These are phyloP conservation scores for Podarcis cretensis DNA, from an alignment of 2,113 vertebrate genomes.

Conservation along the genomic window DNA sequence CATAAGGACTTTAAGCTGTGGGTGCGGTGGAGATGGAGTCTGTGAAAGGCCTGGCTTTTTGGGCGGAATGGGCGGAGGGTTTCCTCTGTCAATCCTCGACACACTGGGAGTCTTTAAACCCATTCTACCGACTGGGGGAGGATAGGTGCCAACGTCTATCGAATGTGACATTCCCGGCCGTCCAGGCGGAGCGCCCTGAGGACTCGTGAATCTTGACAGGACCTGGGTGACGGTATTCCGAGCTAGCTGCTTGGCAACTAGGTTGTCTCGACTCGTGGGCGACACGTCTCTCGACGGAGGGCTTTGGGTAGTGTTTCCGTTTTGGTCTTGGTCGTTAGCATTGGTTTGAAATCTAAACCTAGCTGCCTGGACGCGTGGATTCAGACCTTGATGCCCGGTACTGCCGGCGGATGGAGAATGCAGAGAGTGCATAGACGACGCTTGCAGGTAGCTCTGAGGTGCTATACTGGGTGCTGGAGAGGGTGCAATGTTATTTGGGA, in stretches of 20 bases:
- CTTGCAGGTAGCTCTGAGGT: constrained; percentile 64
- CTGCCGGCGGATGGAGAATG: constrained; percentile 78
- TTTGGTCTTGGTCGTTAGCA: constrained; percentile 93
- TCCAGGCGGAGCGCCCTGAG: constrained; percentile 75
- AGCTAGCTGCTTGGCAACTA: constrained; percentile 93
- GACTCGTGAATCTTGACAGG: constrained; percentile 94
- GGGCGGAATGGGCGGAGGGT: constrained; percentile 97
- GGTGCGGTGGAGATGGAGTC: constrained; percentile 93
- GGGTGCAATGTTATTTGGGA: constrained; percentile 54
- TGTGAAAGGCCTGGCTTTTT: constrained; percentile 99
- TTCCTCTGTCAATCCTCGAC: constrained; percentile 93
- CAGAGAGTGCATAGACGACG: constrained; percentile 71
- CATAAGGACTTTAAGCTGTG: constrained; percentile 89
- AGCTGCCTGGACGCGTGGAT: constrained; percentile 92
- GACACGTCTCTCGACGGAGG: constrained; percentile 92
- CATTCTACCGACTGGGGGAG: constrained; percentile 73
- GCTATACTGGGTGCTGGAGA: constrained; percentile 49
- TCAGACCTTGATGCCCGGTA: constrained; percentile 83
- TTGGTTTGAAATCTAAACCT: constrained; percentile 93
- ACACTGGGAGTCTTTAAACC: constrained; percentile 88
- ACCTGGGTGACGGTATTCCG: constrained; percentile 97
- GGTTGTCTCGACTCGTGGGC: constrained; percentile 92
- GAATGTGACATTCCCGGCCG: constrained; percentile 76
- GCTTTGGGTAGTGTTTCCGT: constrained; percentile 90
- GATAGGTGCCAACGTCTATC: constrained; percentile 79